Conservation (phyloP, 2,888 invertebrate species). For the Pterobdella sp. region DNA sequence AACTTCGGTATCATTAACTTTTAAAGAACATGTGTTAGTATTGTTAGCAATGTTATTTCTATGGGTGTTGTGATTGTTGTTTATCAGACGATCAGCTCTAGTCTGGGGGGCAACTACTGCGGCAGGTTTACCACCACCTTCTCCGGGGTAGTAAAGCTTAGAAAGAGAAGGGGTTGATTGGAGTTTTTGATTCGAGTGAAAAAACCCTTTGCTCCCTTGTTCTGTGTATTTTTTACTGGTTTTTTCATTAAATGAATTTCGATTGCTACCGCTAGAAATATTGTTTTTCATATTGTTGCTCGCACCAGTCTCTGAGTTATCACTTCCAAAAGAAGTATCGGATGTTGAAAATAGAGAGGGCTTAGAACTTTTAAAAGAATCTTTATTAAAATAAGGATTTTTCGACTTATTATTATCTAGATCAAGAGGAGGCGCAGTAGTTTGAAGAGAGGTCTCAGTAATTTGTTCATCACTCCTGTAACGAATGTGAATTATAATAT, state of each 20-base stretch:
- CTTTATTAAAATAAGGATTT: no score
- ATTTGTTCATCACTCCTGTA: no score
- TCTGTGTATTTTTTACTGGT: constrained; percentile 9
- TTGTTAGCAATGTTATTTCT: background rate
- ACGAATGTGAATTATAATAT: no score
- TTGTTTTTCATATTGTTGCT: background rate
- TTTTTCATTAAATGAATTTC: background rate
- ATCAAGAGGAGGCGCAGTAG: no score
- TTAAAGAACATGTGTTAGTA: background rate
- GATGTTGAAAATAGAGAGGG: no score
- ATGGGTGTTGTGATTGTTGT: background rate
- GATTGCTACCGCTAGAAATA: background rate
- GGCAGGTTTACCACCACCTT: constrained; percentile 29
- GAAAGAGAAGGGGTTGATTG: background rate
- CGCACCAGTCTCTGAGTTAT: no score
- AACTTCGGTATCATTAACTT: no score
- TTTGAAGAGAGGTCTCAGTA: no score
- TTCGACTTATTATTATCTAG: no score
- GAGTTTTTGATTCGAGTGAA: constrained; percentile 9
- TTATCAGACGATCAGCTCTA: background rate
- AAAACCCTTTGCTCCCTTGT: constrained; percentile 2
- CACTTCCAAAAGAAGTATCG: no score
- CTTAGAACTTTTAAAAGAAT: no score
- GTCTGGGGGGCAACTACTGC: constrained; percentile 32
- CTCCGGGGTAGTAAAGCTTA: background rate